Evolutionary conservation across 2,888 invertebrate species (phyloP).

Genomic region (Epinotia bilunana): DNA sequence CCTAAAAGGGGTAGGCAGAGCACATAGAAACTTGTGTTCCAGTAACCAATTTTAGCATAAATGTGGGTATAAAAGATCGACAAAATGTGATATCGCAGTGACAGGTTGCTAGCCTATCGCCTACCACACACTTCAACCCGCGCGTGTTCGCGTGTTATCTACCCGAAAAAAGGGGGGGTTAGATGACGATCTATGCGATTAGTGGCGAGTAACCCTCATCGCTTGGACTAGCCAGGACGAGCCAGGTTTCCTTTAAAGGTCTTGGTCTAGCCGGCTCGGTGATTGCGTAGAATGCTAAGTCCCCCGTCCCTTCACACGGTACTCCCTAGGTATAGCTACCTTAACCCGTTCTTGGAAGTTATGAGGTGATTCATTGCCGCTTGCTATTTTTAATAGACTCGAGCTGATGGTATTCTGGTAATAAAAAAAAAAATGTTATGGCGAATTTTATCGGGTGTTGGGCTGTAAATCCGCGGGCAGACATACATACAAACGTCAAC

Average conservation of each 20-base stretch:
- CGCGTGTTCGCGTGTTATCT: too few relatives aligned
- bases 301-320: constrained; percentile 50
- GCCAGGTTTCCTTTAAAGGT: constrained; percentile 59
- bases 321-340: constrained; percentile 46
- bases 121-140: too few relatives aligned
- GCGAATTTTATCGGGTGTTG: not conserved
- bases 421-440: not conserved
- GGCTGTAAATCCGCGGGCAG: not conserved
- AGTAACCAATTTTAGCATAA: too few relatives aligned
- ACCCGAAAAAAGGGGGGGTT: too few relatives aligned
- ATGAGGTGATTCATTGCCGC: constrained; percentile 39
- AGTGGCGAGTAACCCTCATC: not conserved
- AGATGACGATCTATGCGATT: not conserved
- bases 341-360: constrained; percentile 38
- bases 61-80: too few relatives aligned
- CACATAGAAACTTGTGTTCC: too few relatives aligned
- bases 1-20: too few relatives aligned
- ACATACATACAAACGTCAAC: not conserved
- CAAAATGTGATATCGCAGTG: too few relatives aligned
- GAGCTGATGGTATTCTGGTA: constrained; percentile 5
- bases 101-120: too few relatives aligned
- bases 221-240: constrained; percentile 41
- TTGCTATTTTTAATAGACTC: constrained; percentile 19
- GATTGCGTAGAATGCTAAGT: constrained; percentile 56
- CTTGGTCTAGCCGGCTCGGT: constrained; percentile 51